Percentiles rank a stretch among this genome's conserved stretches.
Evolutionary conservation across 1,140 invertebrate species (phyloP).

Genomic region (Heliconius himera): DNA sequence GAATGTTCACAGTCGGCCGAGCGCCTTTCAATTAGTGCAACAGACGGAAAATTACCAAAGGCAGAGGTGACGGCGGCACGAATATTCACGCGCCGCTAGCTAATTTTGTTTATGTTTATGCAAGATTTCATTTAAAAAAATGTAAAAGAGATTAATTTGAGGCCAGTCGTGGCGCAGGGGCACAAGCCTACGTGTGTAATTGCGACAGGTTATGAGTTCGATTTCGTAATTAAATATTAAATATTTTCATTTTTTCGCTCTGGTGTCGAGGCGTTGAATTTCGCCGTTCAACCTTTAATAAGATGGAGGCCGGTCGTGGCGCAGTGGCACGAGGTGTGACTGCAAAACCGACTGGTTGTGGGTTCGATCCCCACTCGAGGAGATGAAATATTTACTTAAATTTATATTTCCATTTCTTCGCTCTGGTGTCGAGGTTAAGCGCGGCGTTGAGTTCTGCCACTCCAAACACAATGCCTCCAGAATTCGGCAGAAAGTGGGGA

Average conservation of each 20-base stretch:
- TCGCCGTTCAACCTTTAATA: no score
- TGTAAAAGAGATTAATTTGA: background rate
- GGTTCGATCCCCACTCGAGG: no score
- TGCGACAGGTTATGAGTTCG: background rate
- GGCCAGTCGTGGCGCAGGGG: background rate
- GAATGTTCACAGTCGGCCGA: slow-evolving; percentile 4
- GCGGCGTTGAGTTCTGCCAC: no score
- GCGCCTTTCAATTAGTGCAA: slow-evolving; percentile 31
- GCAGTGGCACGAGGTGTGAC: no score
- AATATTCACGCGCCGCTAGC: background rate
- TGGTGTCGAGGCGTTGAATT: no score
- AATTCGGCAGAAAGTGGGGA: no score
- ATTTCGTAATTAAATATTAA: background rate
- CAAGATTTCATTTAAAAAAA: background rate
- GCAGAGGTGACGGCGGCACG: background rate
- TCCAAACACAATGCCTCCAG: no score
- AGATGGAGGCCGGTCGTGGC: no score
- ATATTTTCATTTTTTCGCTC: background rate
- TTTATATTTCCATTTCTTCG: no score
- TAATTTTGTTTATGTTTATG: background rate
- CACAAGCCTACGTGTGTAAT: background rate
- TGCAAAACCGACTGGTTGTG: no score
- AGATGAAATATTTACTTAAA: no score
- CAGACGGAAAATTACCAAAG: slow-evolving; percentile 30
- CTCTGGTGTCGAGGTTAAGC: no score